A percentile compares a stretch with the other conserved stretches of the same genome.
Conservation (phyloP, 2,113 vertebrate genomes). For the Ivindomyrus marchei region DNA sequence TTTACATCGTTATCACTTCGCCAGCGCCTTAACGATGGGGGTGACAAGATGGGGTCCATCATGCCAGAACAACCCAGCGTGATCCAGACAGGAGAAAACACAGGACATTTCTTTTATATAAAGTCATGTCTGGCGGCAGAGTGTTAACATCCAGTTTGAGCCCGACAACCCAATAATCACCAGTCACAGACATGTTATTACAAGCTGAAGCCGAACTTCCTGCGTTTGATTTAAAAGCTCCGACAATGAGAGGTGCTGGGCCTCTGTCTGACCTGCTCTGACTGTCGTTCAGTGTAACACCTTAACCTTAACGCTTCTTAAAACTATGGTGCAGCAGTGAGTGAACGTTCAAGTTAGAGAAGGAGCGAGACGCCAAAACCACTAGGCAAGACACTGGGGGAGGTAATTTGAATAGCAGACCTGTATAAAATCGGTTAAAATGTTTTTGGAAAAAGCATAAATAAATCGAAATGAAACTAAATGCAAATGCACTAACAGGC, state of each 20-base stretch:
- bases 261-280: not conserved
- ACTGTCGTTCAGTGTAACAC: not conserved
- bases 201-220: not conserved
- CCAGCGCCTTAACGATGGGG: not conserved
- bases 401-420: not conserved
- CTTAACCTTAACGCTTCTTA: not conserved
- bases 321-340: not conserved
- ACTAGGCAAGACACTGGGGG: not conserved
- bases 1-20: not conserved
- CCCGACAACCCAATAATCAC: slow-evolving; percentile 1
- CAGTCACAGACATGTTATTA: not conserved
- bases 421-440: not conserved
- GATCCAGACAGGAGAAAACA: not conserved
- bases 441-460: not conserved
- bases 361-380: not conserved
- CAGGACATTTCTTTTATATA: not conserved
- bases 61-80: not conserved
- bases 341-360: not conserved
- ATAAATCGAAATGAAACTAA: not conserved
- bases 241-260: not conserved
- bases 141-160: not conserved
- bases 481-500: not conserved
- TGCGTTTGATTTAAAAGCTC: not conserved
- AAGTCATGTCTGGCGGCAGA: not conserved
- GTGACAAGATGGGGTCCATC: not conserved